Conservation (phyloP, 2,797 vertebrate genomes). For the Leptatherina wallacei region DNA sequence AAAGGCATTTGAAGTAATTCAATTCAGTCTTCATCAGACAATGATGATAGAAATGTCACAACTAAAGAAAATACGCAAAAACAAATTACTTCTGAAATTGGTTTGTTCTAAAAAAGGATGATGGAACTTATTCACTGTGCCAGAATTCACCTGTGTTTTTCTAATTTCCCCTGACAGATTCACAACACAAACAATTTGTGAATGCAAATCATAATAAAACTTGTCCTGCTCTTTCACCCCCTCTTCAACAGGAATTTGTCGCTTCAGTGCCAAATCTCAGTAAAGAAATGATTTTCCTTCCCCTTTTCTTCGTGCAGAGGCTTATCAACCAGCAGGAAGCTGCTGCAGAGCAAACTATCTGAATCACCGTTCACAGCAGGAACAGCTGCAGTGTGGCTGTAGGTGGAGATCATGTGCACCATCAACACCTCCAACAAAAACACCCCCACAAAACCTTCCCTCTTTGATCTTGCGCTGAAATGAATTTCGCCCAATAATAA, state of each 20-base stretch:
- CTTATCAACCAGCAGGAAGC: slow-evolving; percentile 26
- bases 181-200: neutral
- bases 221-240: neutral
- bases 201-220: neutral
- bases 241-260: neutral
- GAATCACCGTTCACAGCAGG: slow-evolving; percentile 25
- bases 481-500: slow-evolving; percentile 15
- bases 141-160: neutral
- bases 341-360: slow-evolving; percentile 17
- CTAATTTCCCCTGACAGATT: neutral
- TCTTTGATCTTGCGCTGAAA: slow-evolving; percentile 23
- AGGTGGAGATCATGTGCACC: slow-evolving; percentile 26
- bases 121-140: neutral
- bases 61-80: neutral
- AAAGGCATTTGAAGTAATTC: neutral
- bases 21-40: neutral
- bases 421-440: slow-evolving; percentile 26
- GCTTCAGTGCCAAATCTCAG: slow-evolving; percentile 12
- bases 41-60: neutral
- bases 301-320: slow-evolving; percentile 6
- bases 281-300: neutral
- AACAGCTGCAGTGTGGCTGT: slow-evolving; percentile 13
- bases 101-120: neutral
- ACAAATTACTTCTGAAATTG: neutral
- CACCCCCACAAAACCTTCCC: slow-evolving; percentile 16